A percentile compares a stretch with the other conserved stretches of the same genome.
Conservation (phyloP, 2,797 vertebrate genomes). For the Diplodus sargus region DNA sequence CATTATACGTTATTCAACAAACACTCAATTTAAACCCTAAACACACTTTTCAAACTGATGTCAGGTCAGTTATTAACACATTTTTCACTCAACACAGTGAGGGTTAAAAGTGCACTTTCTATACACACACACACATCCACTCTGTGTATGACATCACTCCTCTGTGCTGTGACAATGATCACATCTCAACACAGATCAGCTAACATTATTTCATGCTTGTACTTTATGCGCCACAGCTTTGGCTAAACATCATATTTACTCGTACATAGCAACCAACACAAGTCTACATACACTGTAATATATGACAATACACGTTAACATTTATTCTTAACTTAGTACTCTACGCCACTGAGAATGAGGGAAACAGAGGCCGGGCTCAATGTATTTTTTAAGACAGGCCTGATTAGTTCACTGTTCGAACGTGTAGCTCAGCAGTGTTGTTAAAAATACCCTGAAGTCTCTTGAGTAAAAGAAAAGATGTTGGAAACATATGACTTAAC, state of each 20-base stretch:
- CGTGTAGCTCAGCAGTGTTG: too few relatives aligned
- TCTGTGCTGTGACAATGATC: neutral
- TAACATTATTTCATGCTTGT: neutral
- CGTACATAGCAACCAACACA: too few relatives aligned
- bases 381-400: too few relatives aligned
- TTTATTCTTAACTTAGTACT: too few relatives aligned
- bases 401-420: neutral
- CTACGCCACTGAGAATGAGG: neutral
- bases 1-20: neutral
- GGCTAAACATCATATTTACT: neutral
- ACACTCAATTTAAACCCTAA: conserved; percentile 13
- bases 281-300: too few relatives aligned
- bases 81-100: conserved; percentile 14
- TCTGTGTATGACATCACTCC: conserved; percentile 9
- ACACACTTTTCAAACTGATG: conserved; percentile 23
- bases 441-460: too few relatives aligned
- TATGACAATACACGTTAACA: neutral
- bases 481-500: too few relatives aligned
- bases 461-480: too few relatives aligned
- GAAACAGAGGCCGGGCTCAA: too few relatives aligned
- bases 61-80: conserved; percentile 14
- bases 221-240: neutral
- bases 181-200: too few relatives aligned
- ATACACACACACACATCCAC: too few relatives aligned
- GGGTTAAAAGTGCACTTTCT: neutral